Evolutionary conservation across 2,888 invertebrate genomes (phyloP).

Genomic region (Drosophila prolongata): DNA sequence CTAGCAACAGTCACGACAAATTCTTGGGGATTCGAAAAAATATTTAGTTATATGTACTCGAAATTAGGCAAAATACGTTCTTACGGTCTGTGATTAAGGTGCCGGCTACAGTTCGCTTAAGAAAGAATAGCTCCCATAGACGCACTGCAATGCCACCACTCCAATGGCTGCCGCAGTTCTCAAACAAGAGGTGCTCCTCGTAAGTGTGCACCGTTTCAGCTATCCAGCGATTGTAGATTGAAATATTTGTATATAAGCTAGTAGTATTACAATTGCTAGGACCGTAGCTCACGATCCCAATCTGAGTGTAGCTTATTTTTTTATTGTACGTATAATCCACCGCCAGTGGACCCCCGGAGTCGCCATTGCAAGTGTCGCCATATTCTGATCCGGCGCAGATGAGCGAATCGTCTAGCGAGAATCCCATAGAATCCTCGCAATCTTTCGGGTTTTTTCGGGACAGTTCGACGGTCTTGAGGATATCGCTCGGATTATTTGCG

Average conservation of each 20-base stretch:
- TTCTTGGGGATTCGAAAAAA: neutral
- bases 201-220: neutral
- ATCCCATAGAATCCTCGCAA: too few relatives aligned
- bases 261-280: fast-evolving
- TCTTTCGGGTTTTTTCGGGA: neutral
- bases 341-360: neutral
- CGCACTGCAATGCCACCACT: neutral
- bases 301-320: neutral
- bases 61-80: neutral
- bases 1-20: neutral
- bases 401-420: fast-evolving
- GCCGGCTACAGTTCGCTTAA: neutral
- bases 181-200: neutral
- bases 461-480: neutral
- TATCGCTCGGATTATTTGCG: neutral
- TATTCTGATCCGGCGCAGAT: neutral
- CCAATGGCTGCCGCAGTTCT: neutral
- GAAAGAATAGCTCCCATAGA: neutral
- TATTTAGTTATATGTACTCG: too few relatives aligned
- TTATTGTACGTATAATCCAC: neutral
- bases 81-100: neutral
- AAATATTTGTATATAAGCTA: neutral
- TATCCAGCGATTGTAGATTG: neutral
- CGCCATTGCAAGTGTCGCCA: neutral
- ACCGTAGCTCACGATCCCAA: neutral